These are phyloP conservation scores for Scaptomyza cyrtandrae DNA, from an alignment of 2,888 invertebrate genomes.

Conservation along the genomic window DNA sequence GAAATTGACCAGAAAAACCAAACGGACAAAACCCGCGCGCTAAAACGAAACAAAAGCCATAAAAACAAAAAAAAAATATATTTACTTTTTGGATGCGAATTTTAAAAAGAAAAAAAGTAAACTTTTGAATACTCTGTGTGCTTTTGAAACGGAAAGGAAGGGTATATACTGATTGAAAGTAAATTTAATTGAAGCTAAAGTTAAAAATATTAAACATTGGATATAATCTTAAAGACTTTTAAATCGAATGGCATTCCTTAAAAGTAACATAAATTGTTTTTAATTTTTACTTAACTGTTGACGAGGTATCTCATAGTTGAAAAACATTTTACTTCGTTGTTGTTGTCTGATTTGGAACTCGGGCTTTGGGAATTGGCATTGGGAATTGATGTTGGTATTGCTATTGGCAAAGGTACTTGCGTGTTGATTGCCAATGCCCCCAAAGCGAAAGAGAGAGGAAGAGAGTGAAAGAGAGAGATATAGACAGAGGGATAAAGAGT, in stretches of 20 bases:
- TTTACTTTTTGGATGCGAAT: conserved; percentile 50
- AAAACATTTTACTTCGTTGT: neutral
- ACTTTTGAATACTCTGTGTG: conserved; percentile 26
- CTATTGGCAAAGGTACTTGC: conserved; percentile 28
- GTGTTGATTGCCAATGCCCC: conserved; percentile 59
- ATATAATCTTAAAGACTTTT: no score
- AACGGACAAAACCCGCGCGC: conserved; percentile 50
- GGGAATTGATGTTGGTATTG: conserved; percentile 21
- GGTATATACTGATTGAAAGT: neutral
- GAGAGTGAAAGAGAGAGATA: neutral
- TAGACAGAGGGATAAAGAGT: neutral
- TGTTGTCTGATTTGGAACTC: conserved; percentile 17
- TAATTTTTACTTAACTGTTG: no score
- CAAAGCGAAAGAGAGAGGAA: conserved; percentile 25
- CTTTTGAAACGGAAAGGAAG: no score
- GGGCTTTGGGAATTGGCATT: conserved; percentile 28
- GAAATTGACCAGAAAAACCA: conserved; percentile 72
- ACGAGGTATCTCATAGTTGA: conserved; percentile 1
- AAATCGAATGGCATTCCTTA: no score
- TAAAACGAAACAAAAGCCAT: conserved; percentile 64
- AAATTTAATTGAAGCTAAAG: no score
- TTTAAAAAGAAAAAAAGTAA: conserved; percentile 26
- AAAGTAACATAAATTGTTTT: no score
- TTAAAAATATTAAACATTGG: no score
- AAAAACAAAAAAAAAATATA: conserved; percentile 40